phyloP scores from a whole-genome alignment of 1,140 invertebrate genomes.

The Adoxophyes honmai region DNA sequence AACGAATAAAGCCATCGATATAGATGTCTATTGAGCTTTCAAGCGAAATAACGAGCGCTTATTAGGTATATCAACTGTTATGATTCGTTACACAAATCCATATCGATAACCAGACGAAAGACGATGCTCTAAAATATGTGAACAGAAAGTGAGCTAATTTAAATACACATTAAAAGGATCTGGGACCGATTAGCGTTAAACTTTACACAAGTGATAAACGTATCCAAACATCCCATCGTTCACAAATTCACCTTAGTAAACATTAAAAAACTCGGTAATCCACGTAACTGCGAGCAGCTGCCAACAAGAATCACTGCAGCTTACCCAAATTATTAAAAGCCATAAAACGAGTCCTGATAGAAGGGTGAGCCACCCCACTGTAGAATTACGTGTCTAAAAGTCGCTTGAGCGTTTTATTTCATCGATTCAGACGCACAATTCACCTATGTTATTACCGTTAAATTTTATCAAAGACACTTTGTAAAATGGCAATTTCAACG shows the following conservation, averaged over 20 bases:
- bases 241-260: slow-evolving; percentile 38
- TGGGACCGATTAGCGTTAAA: slow-evolving; percentile 1
- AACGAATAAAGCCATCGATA: too few species aligned
- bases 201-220: slow-evolving; percentile 11
- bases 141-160: too few species aligned
- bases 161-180: background rate
- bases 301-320: slow-evolving; percentile 65
- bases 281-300: slow-evolving; percentile 59
- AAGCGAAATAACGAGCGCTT: too few species aligned
- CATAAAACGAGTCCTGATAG: slow-evolving; percentile 66
- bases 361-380: slow-evolving; percentile 70
- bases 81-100: too few species aligned
- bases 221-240: slow-evolving; percentile 27
- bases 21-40: too few species aligned
- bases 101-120: too few species aligned
- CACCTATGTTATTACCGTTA: slow-evolving; percentile 19
- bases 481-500: background rate
- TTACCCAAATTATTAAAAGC: slow-evolving; percentile 74
- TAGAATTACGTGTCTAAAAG: slow-evolving; percentile 54
- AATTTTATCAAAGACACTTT: slow-evolving; percentile 2
- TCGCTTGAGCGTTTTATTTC: slow-evolving; percentile 60
- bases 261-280: slow-evolving; percentile 54
- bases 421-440: slow-evolving; percentile 40
- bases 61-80: too few species aligned
- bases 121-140: too few species aligned